Evolutionary conservation across 2,797 vertebrate species (phyloP).

Genomic region (Ammospiza maritima): DNA sequence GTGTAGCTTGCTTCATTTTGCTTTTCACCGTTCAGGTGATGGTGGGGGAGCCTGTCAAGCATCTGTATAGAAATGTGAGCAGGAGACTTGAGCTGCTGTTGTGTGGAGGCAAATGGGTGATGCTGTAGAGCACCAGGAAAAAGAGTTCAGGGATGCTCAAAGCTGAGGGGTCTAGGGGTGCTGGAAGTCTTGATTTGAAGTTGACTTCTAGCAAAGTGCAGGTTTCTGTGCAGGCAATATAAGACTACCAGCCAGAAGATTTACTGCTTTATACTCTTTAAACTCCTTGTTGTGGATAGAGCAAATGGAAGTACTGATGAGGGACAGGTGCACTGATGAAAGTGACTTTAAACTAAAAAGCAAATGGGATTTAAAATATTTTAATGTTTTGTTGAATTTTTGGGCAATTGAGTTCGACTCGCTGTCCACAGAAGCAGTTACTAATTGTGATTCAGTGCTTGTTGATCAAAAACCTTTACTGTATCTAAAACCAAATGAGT

Average conservation of each 20-base stretch:
- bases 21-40: not conserved
- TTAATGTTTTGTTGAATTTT: not conserved
- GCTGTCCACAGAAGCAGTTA: not conserved
- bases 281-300: not conserved
- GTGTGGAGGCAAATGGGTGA: accelerated
- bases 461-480: not conserved
- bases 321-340: not conserved
- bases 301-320: not conserved
- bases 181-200: not conserved
- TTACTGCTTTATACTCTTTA: not conserved
- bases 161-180: not conserved
- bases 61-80: not conserved
- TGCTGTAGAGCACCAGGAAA: not conserved
- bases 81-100: not conserved
- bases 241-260: not conserved
- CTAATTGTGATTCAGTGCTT: not conserved
- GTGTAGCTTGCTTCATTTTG: not conserved
- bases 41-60: not conserved
- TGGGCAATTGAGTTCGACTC: not conserved
- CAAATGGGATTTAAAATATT: not conserved
- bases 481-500: not conserved
- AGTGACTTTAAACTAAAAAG: not conserved
- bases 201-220: not conserved
- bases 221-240: not conserved
- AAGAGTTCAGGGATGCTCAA: not conserved